A percentile compares a stretch with the other conserved stretches of the same genome.
These are phyloP conservation scores for Sphaerodactylus townsendi DNA, from an alignment of 2,113 vertebrate species.

Conservation along the genomic window DNA sequence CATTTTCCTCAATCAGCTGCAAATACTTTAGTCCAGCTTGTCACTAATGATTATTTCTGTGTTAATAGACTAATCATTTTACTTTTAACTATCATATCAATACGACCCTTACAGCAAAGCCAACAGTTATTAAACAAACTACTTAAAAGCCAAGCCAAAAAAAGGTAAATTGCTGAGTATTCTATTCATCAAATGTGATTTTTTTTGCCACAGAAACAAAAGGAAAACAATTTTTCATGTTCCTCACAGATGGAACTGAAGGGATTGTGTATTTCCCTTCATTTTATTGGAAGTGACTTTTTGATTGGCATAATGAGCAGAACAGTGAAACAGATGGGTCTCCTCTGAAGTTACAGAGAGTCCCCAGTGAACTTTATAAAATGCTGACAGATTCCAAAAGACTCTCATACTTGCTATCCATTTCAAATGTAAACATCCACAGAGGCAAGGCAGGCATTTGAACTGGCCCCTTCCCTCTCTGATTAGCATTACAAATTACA, in stretches of 20 bases:
- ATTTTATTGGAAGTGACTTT: constrained; percentile 42
- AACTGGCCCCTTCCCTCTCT: constrained; percentile 5
- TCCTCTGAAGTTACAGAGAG: constrained; percentile 61
- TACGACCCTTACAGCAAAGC: constrained; percentile 66
- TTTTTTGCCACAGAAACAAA: constrained; percentile 23
- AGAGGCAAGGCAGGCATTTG: constrained; percentile 43
- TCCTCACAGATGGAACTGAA: constrained; percentile 31
- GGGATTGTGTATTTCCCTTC: background rate
- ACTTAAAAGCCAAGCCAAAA: constrained; percentile 71
- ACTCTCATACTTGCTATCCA: constrained; percentile 58
- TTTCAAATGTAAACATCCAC: constrained; percentile 69
- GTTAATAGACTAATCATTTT: constrained; percentile 69
- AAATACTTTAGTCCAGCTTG: constrained; percentile 59
- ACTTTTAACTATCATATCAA: constrained; percentile 74
- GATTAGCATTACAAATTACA: constrained; percentile 32
- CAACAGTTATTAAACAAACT: constrained; percentile 68
- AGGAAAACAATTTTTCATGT: constrained; percentile 43
- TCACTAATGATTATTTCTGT: constrained; percentile 66
- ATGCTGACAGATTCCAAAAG: constrained; percentile 69
- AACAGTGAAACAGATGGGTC: constrained; percentile 60
- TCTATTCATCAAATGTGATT: constrained; percentile 55
- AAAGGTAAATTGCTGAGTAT: constrained; percentile 53
- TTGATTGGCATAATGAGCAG: constrained; percentile 63
- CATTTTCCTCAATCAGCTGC: constrained; percentile 63
- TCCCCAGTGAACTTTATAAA: constrained; percentile 72